Conservation (phyloP, 2,888 invertebrate species). For the Cheilosia urbana region DNA sequence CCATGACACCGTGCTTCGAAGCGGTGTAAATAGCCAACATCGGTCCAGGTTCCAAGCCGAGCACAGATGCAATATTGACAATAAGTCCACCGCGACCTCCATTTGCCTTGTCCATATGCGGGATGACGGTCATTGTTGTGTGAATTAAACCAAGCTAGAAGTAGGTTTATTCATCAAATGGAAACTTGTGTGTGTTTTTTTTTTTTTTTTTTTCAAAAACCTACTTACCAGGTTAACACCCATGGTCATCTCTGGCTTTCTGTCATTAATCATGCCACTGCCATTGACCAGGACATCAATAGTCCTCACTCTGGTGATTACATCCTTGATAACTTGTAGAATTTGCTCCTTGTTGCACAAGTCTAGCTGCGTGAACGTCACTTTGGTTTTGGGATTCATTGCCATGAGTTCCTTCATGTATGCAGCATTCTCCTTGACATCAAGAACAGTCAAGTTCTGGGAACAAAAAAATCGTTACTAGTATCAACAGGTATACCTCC, state of each 20-base stretch:
- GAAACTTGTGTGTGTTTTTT: too few relatives aligned
- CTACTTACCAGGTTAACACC: constrained; percentile 83
- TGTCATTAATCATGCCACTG: constrained; percentile 72
- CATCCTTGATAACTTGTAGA: constrained; percentile 51
- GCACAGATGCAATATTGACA: constrained; percentile 80
- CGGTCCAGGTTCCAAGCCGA: constrained; percentile 77
- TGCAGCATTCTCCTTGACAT: constrained; percentile 59
- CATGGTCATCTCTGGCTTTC: constrained; percentile 69
- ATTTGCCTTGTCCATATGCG: constrained; percentile 80
- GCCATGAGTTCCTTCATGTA: constrained; percentile 41
- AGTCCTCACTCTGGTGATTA: constrained; percentile 53
- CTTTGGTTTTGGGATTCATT: constrained; percentile 40
- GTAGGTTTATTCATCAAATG: neutral
- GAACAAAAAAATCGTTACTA: neutral
- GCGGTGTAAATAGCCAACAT: constrained; percentile 80
- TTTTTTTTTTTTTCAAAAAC: too few relatives aligned
- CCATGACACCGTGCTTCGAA: constrained; percentile 80
- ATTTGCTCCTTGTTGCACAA: constrained; percentile 68
- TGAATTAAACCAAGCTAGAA: constrained; percentile 82
- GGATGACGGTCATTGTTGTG: constrained; percentile 80
- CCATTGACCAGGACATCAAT: constrained; percentile 77
- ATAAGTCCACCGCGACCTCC: constrained; percentile 81
- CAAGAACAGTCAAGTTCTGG: constrained; percentile 72
- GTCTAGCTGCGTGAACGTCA: constrained; percentile 61
- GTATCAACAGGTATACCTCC: neutral